A percentile compares a stretch with the other conserved stretches of the same genome.
phyloP scores from a whole-genome alignment of 2,113 vertebrate genomes.

The Nipponia nippon region DNA sequence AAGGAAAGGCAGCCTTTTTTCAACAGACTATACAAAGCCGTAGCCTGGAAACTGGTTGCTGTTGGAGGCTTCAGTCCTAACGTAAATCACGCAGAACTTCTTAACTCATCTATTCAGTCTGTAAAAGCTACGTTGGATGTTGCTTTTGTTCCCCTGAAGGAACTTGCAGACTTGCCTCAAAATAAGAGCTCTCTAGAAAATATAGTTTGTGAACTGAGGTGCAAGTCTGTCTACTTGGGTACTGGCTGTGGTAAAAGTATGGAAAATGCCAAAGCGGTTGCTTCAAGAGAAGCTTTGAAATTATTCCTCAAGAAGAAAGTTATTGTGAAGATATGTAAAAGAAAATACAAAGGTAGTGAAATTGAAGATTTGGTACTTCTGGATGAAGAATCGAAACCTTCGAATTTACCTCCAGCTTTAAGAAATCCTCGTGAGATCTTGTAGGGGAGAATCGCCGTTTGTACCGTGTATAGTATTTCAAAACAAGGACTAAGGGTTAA shows the following conservation, averaged over 20 bases:
- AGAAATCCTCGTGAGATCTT: conserved; percentile 85
- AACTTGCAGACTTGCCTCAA: conserved; percentile 90
- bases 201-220: conserved; percentile 95
- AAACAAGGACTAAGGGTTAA: conserved; percentile 62
- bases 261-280: conserved; percentile 89
- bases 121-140: conserved; percentile 90
- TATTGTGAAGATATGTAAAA: conserved; percentile 89
- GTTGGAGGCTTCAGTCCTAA: conserved; percentile 91
- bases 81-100: conserved; percentile 89
- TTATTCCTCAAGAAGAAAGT: conserved; percentile 95
- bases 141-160: conserved; percentile 91
- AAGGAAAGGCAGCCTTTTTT: conserved; percentile 93
- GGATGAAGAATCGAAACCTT: conserved; percentile 87
- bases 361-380: conserved; percentile 92
- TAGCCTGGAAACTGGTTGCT: conserved; percentile 96
- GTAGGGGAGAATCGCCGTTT: conserved; percentile 44
- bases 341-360: conserved; percentile 87
- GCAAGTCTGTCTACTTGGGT: conserved; percentile 91
- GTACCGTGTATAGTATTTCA: conserved; percentile 55
- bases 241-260: conserved; percentile 95
- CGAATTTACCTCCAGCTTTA: conserved; percentile 90
- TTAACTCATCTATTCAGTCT: conserved; percentile 88
- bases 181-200: conserved; percentile 91
- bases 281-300: conserved; percentile 94
- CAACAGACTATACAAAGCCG: conserved; percentile 95